Percentiles rank a stretch among this genome's conserved stretches.
phyloP scores from a whole-genome alignment of 2,797 vertebrate species.

The Muraenolepis orangiensis region DNA sequence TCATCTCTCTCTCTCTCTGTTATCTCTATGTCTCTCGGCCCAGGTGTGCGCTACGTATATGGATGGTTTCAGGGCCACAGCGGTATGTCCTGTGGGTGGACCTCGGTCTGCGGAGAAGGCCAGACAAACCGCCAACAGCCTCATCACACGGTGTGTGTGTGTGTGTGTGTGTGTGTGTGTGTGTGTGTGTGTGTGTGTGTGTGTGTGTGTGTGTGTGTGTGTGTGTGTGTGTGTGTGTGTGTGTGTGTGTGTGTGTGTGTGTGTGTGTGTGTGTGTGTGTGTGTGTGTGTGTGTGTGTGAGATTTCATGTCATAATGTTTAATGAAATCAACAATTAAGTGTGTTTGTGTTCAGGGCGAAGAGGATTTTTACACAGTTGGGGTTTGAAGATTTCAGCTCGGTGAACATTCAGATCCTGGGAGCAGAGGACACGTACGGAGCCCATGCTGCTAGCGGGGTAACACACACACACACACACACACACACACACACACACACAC shows the following conservation, averaged over 20 bases:
- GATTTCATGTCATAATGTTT: conserved; percentile 5
- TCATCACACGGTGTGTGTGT: conserved; percentile 71
- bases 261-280: conserved; percentile 3
- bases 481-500: neutral
- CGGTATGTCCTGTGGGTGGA: conserved; percentile 80
- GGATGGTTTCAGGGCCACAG: conserved; percentile 83
- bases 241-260: conserved; percentile 5
- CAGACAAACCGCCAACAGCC: conserved; percentile 74
- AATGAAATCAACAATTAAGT: neutral
- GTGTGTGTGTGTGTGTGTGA: neutral
- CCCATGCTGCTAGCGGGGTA: conserved; percentile 72
- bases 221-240: neutral
- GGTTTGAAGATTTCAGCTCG: conserved; percentile 78
- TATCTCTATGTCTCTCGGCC: neutral
- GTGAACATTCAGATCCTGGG: conserved; percentile 84
- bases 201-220: neutral
- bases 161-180: conserved; percentile 4
- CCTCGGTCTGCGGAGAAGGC: conserved; percentile 78
- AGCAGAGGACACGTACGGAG: conserved; percentile 83
- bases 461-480: conserved; percentile 34
- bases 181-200: conserved; percentile 14
- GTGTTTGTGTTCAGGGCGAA: conserved; percentile 68
- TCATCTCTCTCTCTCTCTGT: too few relatives aligned
- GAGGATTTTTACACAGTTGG: conserved; percentile 77
- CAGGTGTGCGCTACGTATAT: conserved; percentile 84